Evolutionary conservation across 2,888 invertebrate genomes (phyloP).

Genomic region (Latheticus oryzae): DNA sequence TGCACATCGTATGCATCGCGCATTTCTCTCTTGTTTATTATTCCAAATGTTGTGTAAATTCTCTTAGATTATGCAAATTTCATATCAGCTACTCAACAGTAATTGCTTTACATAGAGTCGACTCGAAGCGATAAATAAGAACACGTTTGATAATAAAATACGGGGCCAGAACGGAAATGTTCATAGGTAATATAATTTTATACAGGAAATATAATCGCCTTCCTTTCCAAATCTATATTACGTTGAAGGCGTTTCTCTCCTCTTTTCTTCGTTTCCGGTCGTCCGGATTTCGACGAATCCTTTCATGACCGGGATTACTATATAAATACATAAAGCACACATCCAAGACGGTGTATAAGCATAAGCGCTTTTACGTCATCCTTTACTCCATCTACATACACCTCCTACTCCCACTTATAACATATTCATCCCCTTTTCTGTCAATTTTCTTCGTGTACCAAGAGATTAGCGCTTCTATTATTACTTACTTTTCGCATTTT

Average conservation of each 20-base stretch:
- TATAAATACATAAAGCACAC: slow-evolving; percentile 40
- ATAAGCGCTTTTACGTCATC: slow-evolving; percentile 31
- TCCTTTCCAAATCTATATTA: slow-evolving; percentile 33
- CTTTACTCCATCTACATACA: background rate
- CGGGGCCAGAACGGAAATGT: slow-evolving; percentile 23
- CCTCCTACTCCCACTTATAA: slow-evolving; percentile 11
- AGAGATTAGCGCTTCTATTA: slow-evolving; percentile 21
- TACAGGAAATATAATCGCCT: slow-evolving; percentile 42
- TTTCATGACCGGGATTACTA: slow-evolving; percentile 43
- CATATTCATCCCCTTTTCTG: slow-evolving; percentile 31
- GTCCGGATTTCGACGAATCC: slow-evolving; percentile 37
- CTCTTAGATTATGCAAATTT: slow-evolving; percentile 29
- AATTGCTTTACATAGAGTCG: slow-evolving; percentile 20
- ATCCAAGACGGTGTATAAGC: slow-evolving; percentile 32
- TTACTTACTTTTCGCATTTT: slow-evolving; percentile 10
- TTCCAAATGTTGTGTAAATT: slow-evolving; percentile 5
- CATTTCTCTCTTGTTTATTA: slow-evolving; percentile 5
- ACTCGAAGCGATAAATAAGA: slow-evolving; percentile 28
- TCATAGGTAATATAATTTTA: slow-evolving; percentile 38
- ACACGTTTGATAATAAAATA: slow-evolving; percentile 16
- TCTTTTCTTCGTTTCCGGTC: slow-evolving; percentile 30
- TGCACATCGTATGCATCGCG: no score
- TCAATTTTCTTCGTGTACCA: slow-evolving; percentile 22
- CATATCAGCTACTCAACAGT: slow-evolving; percentile 10
- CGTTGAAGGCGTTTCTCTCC: slow-evolving; percentile 10